Evolutionary conservation across 2,797 vertebrate species (phyloP), one percentile per base, ranked within the genome.

Genomic region (Calcarius lapponicus): DNA sequence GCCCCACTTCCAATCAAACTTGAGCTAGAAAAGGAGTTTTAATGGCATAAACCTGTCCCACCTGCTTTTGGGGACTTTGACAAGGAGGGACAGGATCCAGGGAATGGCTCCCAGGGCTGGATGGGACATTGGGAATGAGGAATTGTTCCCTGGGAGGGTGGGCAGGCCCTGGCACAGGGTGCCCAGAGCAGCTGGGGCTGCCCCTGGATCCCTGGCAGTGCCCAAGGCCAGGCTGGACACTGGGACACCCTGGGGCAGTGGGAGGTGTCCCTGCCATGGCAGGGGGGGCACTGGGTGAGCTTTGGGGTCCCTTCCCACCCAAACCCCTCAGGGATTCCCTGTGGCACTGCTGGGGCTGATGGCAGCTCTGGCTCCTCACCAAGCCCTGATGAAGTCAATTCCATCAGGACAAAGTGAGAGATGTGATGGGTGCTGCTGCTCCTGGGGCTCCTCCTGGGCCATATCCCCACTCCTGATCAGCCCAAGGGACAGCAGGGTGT

Each of bases 231-330:
- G 54, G 26, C 0, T 48, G 61, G 43, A 29, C 0, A n/a, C n/a
- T 2, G 13, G 51, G 43, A 36, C 17, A 29, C 14, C 40, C 38
- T 74, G 62, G 70, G 62, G 11, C 4, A 18, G 56, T 25, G 64
- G 70, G 0, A 75, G 22, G n/a, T n/a, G 70, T 48, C 62, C 56
- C 26, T 75, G 86, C 31, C 61, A 17, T 16, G 34, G 47, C 38
- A 21, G 14, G 45, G 29, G 26, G 20, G 48, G 18, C 0, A 43
- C 3, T n/a, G 56, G 42, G 0, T 4, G 56, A 9, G 13, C 6
- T 69, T 38, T 60, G 1, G 7, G 64, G 19, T 45, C n/a, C 34
- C 21, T 47, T 16, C 31, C 61, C 7, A 62, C 6, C 42, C 22
- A 14, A 40, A 17, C 17, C 48, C 26, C 7, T n/a, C 56, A 24